phyloP scores from a whole-genome alignment of 2,113 vertebrate species.

The Corydoras sp. region DNA sequence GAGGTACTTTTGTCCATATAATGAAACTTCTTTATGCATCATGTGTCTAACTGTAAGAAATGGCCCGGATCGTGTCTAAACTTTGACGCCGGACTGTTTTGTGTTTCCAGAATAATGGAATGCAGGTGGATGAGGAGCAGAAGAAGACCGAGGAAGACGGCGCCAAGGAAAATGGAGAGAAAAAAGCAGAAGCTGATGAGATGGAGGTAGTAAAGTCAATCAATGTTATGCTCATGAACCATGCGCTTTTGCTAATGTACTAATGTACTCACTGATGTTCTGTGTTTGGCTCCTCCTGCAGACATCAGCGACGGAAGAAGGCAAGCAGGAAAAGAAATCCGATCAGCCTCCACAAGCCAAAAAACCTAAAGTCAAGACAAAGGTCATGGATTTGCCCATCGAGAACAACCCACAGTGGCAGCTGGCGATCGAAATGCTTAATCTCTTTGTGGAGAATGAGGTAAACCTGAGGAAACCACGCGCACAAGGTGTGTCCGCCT shows the following conservation, averaged over 20 bases:
- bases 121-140: constrained; percentile 93
- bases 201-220: constrained; percentile 78
- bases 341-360: constrained; percentile 95
- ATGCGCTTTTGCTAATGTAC: too few species aligned
- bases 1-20: constrained; percentile 44
- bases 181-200: constrained; percentile 80
- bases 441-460: constrained; percentile 94
- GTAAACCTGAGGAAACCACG: constrained; percentile 51
- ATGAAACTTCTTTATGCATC: too few species aligned
- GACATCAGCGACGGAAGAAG: constrained; percentile 75
- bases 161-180: constrained; percentile 74
- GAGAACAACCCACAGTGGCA: constrained; percentile 93
- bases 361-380: constrained; percentile 97
- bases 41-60: too few species aligned
- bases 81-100: too few species aligned
- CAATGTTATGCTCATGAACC: too few species aligned
- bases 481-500: neutral
- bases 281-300: constrained; percentile 43
- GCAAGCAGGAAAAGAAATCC: constrained; percentile 84
- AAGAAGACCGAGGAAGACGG: constrained; percentile 69
- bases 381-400: constrained; percentile 86
- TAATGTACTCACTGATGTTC: neutral
- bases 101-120: constrained; percentile 69
- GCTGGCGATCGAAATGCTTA: constrained; percentile 86
- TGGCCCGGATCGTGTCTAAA: too few species aligned